Base-by-base conservation (phyloP, 2,888 invertebrate genomes). In the Autographa gamma region DNA sequence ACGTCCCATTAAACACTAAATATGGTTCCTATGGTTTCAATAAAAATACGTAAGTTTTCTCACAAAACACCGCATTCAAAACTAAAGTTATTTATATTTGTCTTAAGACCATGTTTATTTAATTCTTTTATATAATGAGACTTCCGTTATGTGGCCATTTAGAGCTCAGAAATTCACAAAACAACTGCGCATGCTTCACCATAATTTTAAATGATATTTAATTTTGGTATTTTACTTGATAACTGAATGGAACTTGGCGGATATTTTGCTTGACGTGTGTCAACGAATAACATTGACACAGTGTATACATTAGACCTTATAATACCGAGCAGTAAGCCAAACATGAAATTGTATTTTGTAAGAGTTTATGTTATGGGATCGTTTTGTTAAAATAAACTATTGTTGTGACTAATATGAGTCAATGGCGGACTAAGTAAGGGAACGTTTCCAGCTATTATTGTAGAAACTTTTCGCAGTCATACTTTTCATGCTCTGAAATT, bases 331-430 rank as follows among this genome's bases (percentile, higher is more conserved):
- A 58, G 32, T 54, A 34, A 66, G 18, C 18, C 1, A 66, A 66
- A 76, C 41, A 77, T 14, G 25, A 66, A 66, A 41, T 63, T 43
- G 31, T 43, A 9, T 31, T 48, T 48, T 48, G 48, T 25, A 19
- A 62, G n/a, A 38, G 13, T 7, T 9, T 25, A 41, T 76, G 66
- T 76, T 77, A 71, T 77, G 71, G 61, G 60, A 71, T 60, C 48
- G 16, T 56, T 25, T 4, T 18, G 63, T 19, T 64, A 79, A 48
- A 79, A 79, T 65, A 62, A 64, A 75, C 66, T 56, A 75, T 76
- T 66, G 66, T 76, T 32, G 60, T 63, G 25, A 43, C 59, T 60
- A 75, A 65, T 69, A 59, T 74, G 34, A 62, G 59, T 11, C 32
- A 54, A 0, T 14, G 13, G 16, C 19, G 16, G 38, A 52, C 14